Evolutionary conservation across 2,888 invertebrate species (phyloP).

Genomic region (Hartigia nigra): DNA sequence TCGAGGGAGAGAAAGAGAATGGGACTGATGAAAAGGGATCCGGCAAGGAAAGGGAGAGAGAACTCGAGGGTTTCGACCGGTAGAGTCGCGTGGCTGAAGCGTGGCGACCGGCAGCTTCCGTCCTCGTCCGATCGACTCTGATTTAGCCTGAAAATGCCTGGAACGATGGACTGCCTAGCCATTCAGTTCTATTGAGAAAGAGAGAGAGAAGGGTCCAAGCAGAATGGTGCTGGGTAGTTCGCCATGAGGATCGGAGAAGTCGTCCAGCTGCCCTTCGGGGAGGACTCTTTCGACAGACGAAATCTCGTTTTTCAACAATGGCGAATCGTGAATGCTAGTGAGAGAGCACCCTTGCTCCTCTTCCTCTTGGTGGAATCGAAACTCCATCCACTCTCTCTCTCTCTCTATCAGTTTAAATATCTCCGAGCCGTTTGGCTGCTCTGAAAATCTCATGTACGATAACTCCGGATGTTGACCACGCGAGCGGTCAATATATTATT

Average conservation of each 20-base stretch:
- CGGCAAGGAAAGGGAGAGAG: neutral
- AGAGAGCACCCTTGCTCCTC: neutral
- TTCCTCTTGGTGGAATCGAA: conserved; percentile 17
- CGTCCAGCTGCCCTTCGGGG: conserved; percentile 47
- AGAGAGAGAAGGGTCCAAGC: conserved; percentile 10
- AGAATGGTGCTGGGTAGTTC: neutral
- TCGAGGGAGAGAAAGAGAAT: neutral
- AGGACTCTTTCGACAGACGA: conserved; percentile 42
- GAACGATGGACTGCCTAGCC: conserved; percentile 9
- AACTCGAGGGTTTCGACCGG: neutral
- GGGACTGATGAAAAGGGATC: neutral
- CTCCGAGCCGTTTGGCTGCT: neutral
- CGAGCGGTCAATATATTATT: neutral
- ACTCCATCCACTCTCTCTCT: neutral
- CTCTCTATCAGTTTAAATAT: neutral
- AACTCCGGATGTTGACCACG: neutral
- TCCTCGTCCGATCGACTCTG: conserved; percentile 35
- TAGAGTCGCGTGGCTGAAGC: conserved; percentile 59
- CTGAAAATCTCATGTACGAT: neutral
- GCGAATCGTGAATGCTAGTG: neutral
- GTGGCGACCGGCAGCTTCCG: conserved; percentile 41
- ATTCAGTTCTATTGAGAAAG: conserved; percentile 3
- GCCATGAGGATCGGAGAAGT: conserved; percentile 27
- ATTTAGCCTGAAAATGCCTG: conserved; percentile 27
- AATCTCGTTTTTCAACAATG: conserved; percentile 36